Conservation (phyloP, 2,888 invertebrate species). For the Tenthredo scrophulariae region DNA sequence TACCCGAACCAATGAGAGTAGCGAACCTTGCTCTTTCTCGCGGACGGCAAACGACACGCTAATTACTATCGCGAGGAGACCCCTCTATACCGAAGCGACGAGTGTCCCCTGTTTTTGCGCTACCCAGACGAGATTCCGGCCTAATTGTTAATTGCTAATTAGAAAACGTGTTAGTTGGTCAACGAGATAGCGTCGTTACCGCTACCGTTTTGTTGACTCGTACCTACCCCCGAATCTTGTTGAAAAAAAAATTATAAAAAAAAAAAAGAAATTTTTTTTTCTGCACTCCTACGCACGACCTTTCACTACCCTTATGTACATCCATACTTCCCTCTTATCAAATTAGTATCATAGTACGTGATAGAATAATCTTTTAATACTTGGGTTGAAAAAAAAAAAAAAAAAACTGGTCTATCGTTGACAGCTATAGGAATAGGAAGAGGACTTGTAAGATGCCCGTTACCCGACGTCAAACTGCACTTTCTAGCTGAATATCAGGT, state of each 20-base stretch:
- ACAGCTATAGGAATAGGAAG: constrained; percentile 43
- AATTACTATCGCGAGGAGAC: constrained; percentile 42
- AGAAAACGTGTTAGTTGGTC: constrained; percentile 66
- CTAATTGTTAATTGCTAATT: constrained; percentile 66
- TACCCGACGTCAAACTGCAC: constrained; percentile 57
- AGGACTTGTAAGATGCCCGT: constrained; percentile 54
- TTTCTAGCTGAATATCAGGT: constrained; percentile 54
- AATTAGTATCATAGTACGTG: background rate
- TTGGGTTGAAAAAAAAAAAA: too few relatives aligned
- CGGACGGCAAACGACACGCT: constrained; percentile 45
- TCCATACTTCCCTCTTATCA: background rate
- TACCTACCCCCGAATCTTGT: constrained; percentile 6
- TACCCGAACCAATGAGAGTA: constrained; percentile 23
- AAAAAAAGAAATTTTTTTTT: background rate
- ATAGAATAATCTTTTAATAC: background rate
- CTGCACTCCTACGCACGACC: background rate
- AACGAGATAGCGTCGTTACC: constrained; percentile 60
- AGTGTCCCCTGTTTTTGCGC: constrained; percentile 45
- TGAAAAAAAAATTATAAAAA: background rate
- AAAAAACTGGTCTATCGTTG: background rate
- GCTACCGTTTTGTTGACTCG: constrained; percentile 39
- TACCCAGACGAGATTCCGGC: constrained; percentile 59
- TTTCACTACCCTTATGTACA: background rate
- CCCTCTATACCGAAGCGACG: constrained; percentile 25
- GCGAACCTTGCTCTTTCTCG: constrained; percentile 41